Evolutionary conservation across 1,140 invertebrate species (phyloP), one percentile per base, ranked within the genome.

Genomic region (Tribolium madens): DNA sequence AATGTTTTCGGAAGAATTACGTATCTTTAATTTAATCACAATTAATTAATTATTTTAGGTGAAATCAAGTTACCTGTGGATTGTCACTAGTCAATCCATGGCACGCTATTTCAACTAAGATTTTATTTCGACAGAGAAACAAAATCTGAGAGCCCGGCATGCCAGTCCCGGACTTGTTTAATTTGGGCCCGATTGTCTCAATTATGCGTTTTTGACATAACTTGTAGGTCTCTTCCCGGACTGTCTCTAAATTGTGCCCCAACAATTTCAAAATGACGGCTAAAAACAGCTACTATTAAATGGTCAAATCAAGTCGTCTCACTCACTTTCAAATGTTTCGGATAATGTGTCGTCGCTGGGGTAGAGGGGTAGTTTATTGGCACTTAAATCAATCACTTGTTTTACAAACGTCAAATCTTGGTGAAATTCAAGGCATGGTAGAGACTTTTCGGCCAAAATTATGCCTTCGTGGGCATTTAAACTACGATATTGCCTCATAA

Each of bases 101-200:
- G 81, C 87, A 88, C 77, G 90, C 88, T 69, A 93, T 90, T 85
- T 92, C 90, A n/a, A 86, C 89, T 13, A 93, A 80, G 36, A 92
- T 85, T 68, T 84, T 84, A 1, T 88, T 81, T 76, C 90, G 86
- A 47, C 89, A 86, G 15, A 92, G 80, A 83, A 92, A 89, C 18
- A 81, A 72, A 31, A 89, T 76, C 77, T 85, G 85, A 64, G 84
- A 83, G 79, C 85, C 87, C 5, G 84, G 81, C 9, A 83, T 73
- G 57, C 78, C 85, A n/a, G 78, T 82, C 76, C 76, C 42, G 17
- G 64, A 74, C 2, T 77, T 78, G 77, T 81, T 84, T n/a, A 85
- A 82, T 77, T 86, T 85, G 13, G 86, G 80, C 17, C 88, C 87
- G 9, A 89, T 81, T 74, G 84, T 82, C 21, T 36, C 78, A 13